phyloP scores from a whole-genome alignment of 1,140 invertebrate species.

The Hestina assimilis region DNA sequence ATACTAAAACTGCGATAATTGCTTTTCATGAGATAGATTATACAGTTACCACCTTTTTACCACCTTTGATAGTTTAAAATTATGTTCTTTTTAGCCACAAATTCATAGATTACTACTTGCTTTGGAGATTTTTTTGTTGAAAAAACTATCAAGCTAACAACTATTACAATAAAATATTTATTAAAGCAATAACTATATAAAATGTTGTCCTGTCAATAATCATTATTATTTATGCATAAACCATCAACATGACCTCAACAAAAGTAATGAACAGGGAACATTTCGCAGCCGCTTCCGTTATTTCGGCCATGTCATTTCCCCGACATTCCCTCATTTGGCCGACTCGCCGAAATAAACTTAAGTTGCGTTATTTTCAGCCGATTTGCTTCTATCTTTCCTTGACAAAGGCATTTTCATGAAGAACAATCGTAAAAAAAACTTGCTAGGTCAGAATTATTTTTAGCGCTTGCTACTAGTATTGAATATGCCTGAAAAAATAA shows the following conservation, averaged over 20 bases:
- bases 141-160: too few relatives aligned
- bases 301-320: slow-evolving; percentile 40
- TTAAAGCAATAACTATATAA: too few relatives aligned
- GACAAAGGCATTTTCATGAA: slow-evolving; percentile 32
- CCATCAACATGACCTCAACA: neutral
- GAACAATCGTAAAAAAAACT: slow-evolving; percentile 25
- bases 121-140: too few relatives aligned
- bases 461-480: slow-evolving; percentile 3
- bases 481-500: neutral
- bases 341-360: slow-evolving; percentile 34
- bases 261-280: slow-evolving; percentile 3
- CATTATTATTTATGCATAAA: neutral
- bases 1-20: too few relatives aligned
- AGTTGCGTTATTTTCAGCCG: slow-evolving; percentile 35
- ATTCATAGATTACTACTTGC: too few relatives aligned
- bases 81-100: too few relatives aligned
- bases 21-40: too few relatives aligned
- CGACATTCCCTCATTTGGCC: slow-evolving; percentile 26
- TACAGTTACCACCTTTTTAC: too few relatives aligned
- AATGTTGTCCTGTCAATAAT: too few relatives aligned
- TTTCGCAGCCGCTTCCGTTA: slow-evolving; percentile 33
- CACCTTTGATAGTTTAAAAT: too few relatives aligned
- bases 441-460: slow-evolving; percentile 4
- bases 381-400: slow-evolving; percentile 27
- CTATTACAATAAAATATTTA: too few relatives aligned